These are phyloP conservation scores for Oncorhynchus keta DNA, from an alignment of 2,113 vertebrate species.

Conservation along the genomic window DNA sequence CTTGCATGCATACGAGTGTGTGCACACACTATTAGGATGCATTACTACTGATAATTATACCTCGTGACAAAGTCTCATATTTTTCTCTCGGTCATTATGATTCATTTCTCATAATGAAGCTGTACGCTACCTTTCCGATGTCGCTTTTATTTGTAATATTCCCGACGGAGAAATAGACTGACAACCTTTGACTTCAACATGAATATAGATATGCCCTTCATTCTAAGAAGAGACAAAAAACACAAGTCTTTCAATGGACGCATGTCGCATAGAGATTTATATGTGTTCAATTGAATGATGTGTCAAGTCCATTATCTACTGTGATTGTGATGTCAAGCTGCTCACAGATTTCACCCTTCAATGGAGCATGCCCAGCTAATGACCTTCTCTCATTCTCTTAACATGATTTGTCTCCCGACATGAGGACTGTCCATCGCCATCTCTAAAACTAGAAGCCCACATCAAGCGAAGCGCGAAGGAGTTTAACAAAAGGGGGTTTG, in stretches of 20 bases:
- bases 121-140: neutral
- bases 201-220: too few species aligned
- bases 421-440: neutral
- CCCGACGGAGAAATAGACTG: too few species aligned
- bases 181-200: too few species aligned
- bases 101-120: neutral
- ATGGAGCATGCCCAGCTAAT: neutral
- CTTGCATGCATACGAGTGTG: neutral
- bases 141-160: neutral
- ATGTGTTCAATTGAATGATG: too few species aligned
- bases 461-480: neutral
- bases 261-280: too few species aligned
- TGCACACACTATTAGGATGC: slow-evolving; percentile 39
- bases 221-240: too few species aligned
- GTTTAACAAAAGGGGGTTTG: neutral
- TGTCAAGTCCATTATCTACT: too few species aligned
- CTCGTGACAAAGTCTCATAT: too few species aligned
- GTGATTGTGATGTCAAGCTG: neutral
- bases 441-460: neutral
- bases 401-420: neutral
- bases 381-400: neutral
- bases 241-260: too few species aligned
- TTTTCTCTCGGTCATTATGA: too few species aligned
- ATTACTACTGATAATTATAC: slow-evolving; percentile 58
- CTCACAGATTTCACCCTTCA: neutral